phyloP scores from a whole-genome alignment of 2,888 invertebrate genomes.

The Luffia ferchaultella region DNA sequence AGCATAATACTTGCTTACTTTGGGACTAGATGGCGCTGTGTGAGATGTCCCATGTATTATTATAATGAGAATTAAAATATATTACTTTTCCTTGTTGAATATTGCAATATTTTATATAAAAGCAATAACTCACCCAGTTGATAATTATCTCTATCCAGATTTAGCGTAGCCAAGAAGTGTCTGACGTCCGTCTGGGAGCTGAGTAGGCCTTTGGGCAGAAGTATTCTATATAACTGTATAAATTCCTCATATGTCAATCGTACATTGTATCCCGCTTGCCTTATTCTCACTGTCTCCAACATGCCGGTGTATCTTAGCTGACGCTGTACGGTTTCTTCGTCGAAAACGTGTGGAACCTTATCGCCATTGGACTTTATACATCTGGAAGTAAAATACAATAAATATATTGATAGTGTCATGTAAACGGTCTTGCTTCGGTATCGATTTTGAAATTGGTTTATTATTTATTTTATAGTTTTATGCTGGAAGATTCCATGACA shows the following conservation, averaged over 20 bases:
- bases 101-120: no score
- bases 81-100: no score
- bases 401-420: neutral
- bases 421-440: no score
- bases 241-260: conserved; percentile 94
- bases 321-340: conserved; percentile 91
- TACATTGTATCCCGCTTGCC: conserved; percentile 96
- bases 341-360: conserved; percentile 92
- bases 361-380: conserved; percentile 96
- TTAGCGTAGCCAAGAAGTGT: conserved; percentile 82
- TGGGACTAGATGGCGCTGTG: no score
- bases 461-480: no score
- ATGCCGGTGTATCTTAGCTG: conserved; percentile 93
- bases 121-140: conserved; percentile 77
- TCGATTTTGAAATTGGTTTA: no score
- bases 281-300: conserved; percentile 94
- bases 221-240: conserved; percentile 89
- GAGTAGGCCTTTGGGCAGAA: conserved; percentile 85
- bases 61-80: no score
- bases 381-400: conserved; percentile 34
- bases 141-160: conserved; percentile 89
- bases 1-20: no score
- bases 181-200: conserved; percentile 89
- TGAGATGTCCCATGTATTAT: no score
- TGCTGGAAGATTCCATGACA: no score